These are phyloP conservation scores for Erpobdella octoculata DNA, from an alignment of 2,888 invertebrate genomes.

Conservation along the genomic window DNA sequence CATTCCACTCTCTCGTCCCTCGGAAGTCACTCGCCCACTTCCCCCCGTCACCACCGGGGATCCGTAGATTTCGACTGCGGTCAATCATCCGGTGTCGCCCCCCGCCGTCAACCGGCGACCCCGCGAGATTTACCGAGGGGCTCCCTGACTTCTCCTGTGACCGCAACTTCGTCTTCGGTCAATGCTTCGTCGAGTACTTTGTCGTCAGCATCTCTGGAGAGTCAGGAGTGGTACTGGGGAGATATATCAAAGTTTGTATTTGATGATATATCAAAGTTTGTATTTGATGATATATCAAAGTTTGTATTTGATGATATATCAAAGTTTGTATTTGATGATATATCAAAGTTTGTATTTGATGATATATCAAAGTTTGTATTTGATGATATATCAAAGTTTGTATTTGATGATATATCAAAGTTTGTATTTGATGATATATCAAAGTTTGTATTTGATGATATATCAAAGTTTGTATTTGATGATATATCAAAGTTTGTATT, in stretches of 20 bases:
- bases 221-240: conserved; percentile 95
- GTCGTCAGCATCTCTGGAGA: conserved; percentile 47
- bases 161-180: not conserved
- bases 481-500: too few relatives aligned
- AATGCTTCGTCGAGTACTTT: not conserved
- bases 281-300: not conserved
- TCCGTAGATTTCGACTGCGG: too few relatives aligned
- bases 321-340: not conserved
- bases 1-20: not conserved
- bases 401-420: not conserved
- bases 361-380: not conserved
- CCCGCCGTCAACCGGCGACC: too few relatives aligned
- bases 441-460: too few relatives aligned
- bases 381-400: not conserved
- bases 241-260: conserved; percentile 58
- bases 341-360: not conserved
- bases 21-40: not conserved
- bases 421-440: not conserved
- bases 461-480: too few relatives aligned
- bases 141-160: not conserved
- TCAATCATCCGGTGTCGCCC: too few relatives aligned
- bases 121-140: not conserved
- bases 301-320: not conserved
- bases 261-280: not conserved
- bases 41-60: too few relatives aligned